phyloP scores from a whole-genome alignment of 2,797 vertebrate species.

The Sebastiscus albofasciatus region DNA sequence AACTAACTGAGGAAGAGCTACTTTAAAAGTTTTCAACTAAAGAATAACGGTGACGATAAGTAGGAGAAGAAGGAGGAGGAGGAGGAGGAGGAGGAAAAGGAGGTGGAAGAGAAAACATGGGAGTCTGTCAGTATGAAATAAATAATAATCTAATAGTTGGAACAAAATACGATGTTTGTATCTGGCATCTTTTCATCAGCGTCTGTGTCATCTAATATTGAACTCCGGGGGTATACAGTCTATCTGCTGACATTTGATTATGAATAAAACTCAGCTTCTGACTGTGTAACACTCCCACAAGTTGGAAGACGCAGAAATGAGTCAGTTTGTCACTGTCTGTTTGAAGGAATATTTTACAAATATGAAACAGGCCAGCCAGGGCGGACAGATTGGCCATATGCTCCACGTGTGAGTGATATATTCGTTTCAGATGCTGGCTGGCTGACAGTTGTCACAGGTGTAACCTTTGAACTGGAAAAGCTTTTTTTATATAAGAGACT shows the following conservation, averaged over 20 bases:
- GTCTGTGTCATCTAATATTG: constrained; percentile 39
- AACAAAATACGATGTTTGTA: constrained; percentile 38
- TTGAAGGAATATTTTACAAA: constrained; percentile 52
- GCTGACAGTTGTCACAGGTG: constrained; percentile 52
- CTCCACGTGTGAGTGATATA: constrained; percentile 23
- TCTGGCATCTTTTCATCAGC: constrained; percentile 40
- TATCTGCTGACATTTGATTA: constrained; percentile 53
- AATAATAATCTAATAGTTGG: constrained; percentile 28
- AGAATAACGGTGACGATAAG: not conserved
- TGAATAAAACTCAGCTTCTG: constrained; percentile 33
- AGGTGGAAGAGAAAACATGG: not conserved
- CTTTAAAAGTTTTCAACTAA: constrained; percentile 10
- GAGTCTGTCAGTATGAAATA: constrained; percentile 14
- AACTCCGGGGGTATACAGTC: constrained; percentile 25
- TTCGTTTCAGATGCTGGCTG: constrained; percentile 28
- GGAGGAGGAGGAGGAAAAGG: not conserved
- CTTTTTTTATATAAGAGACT: constrained; percentile 9
- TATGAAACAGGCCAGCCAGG: constrained; percentile 34
- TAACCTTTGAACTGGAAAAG: constrained; percentile 41
- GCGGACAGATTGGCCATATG: constrained; percentile 30
- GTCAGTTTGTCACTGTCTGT: constrained; percentile 53
- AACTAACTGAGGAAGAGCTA: not conserved
- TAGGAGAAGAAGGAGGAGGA: not conserved
- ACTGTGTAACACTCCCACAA: constrained; percentile 30
- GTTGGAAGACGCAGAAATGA: constrained; percentile 43